phyloP scores from a whole-genome alignment of 2,797 vertebrate species.

The Graptemys geographica region DNA sequence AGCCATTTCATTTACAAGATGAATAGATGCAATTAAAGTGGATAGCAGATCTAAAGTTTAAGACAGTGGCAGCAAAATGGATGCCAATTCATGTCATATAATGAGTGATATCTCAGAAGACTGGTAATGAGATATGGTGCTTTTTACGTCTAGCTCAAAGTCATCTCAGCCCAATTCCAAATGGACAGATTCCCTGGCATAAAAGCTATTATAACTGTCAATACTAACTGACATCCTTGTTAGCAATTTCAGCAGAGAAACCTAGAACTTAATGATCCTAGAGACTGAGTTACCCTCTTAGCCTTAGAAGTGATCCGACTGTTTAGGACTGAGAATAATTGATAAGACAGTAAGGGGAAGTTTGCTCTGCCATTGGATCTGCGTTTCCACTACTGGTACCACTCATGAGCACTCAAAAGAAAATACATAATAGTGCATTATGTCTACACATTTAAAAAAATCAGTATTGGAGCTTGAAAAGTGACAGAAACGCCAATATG shows the following conservation, averaged over 20 bases:
- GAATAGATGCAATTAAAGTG: slow-evolving; percentile 1
- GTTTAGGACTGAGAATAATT: not conserved
- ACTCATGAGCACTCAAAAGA: not conserved
- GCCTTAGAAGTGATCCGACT: not conserved
- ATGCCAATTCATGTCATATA: slow-evolving; percentile 3
- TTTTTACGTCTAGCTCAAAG: slow-evolving; percentile 36
- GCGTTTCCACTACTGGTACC: not conserved
- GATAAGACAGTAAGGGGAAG: not conserved
- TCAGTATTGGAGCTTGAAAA: not conserved
- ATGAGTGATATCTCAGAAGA: not conserved
- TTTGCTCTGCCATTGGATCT: not conserved
- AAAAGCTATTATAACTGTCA: slow-evolving; percentile 53
- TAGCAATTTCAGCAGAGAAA: slow-evolving; percentile 51
- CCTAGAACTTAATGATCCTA: slow-evolving; percentile 52
- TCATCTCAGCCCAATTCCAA: slow-evolving; percentile 8
- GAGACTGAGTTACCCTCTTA: slow-evolving; percentile 46
- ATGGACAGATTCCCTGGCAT: slow-evolving; percentile 33
- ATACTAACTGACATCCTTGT: slow-evolving; percentile 55
- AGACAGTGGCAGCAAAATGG: not conserved
- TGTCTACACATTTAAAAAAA: not conserved
- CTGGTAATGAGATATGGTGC: slow-evolving; percentile 8
- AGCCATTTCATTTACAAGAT: not conserved
- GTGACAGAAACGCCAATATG: not conserved
- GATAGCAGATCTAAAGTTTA: not conserved
- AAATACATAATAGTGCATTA: not conserved